Conservation (phyloP, 1,140 invertebrate genomes). For the Phthorimaea operculella region DNA sequence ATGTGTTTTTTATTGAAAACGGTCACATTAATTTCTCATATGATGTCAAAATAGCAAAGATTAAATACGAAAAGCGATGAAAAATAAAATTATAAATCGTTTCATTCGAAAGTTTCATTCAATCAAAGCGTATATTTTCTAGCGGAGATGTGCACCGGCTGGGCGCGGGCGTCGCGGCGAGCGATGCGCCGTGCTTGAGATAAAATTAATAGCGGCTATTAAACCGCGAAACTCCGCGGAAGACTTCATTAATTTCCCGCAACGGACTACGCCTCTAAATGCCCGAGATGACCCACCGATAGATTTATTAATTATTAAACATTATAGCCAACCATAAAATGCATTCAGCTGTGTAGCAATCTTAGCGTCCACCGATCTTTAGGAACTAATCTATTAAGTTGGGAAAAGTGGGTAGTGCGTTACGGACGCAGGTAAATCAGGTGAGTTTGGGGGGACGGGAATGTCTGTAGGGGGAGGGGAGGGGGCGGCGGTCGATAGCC, state of each 20-base stretch:
- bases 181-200: constrained; percentile 50
- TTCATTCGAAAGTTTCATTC: not conserved
- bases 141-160: constrained; percentile 21
- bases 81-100: too few relatives aligned
- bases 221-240: constrained; percentile 57
- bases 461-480: constrained; percentile 13
- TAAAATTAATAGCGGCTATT: constrained; percentile 62
- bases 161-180: constrained; percentile 33
- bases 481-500: constrained; percentile 38
- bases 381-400: constrained; percentile 7
- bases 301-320: constrained; percentile 56
- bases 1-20: too few relatives aligned
- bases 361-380: not conserved
- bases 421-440: constrained; percentile 14
- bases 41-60: too few relatives aligned
- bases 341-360: constrained; percentile 4
- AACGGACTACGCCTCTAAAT: constrained; percentile 47
- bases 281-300: constrained; percentile 38
- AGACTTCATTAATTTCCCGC: constrained; percentile 63
- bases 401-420: constrained; percentile 7
- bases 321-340: constrained; percentile 15
- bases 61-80: too few relatives aligned
- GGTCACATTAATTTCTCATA: too few relatives aligned
- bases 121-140: constrained; percentile 9
- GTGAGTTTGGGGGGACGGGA: constrained; percentile 17